phyloP scores from a whole-genome alignment of 30 jellyfish, hydroid and myxozoan genomes.

The Hydractinia echinata region DNA sequence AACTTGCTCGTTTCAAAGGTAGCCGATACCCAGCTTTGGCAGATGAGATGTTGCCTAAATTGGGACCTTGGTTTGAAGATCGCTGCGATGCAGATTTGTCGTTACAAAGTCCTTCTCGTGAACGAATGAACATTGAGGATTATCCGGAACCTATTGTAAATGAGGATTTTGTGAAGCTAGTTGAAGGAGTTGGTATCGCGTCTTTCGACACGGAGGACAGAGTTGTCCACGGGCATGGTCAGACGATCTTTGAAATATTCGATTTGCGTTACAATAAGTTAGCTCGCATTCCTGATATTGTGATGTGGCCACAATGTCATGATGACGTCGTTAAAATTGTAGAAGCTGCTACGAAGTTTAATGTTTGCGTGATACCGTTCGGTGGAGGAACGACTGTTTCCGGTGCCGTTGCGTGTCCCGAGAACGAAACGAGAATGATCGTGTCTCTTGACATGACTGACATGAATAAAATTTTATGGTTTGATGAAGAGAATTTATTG shows the following conservation, averaged over 20 bases:
- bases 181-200: slow-evolving; percentile 28
- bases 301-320: slow-evolving; percentile 88
- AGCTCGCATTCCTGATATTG: slow-evolving; percentile 78
- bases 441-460: slow-evolving; percentile 91
- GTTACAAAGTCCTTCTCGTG: slow-evolving; percentile 57
- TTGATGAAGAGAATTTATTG: slow-evolving; percentile 74
- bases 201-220: slow-evolving; percentile 77
- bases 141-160: slow-evolving; percentile 54
- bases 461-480: slow-evolving; percentile 80
- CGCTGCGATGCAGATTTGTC: slow-evolving; percentile 73
- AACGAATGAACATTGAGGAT: slow-evolving; percentile 42
- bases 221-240: slow-evolving; percentile 96
- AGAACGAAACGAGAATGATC: slow-evolving; percentile 72
- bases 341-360: slow-evolving; percentile 44
- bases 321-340: slow-evolving; percentile 79
- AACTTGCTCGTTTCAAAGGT: slow-evolving; percentile 59
- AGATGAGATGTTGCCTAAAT: slow-evolving; percentile 73
- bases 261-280: slow-evolving; percentile 71
- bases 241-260: slow-evolving; percentile 78
- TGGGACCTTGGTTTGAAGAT: slow-evolving; percentile 83
- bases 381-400: slow-evolving; percentile 98
- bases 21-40: slow-evolving; percentile 72
- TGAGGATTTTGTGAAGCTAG: slow-evolving; percentile 47
- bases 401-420: slow-evolving; percentile 90
- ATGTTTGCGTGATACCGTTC: slow-evolving; percentile 87